These are phyloP conservation scores for Phoxinus dragarum DNA, from an alignment of 2,797 vertebrate genomes.

Conservation along the genomic window DNA sequence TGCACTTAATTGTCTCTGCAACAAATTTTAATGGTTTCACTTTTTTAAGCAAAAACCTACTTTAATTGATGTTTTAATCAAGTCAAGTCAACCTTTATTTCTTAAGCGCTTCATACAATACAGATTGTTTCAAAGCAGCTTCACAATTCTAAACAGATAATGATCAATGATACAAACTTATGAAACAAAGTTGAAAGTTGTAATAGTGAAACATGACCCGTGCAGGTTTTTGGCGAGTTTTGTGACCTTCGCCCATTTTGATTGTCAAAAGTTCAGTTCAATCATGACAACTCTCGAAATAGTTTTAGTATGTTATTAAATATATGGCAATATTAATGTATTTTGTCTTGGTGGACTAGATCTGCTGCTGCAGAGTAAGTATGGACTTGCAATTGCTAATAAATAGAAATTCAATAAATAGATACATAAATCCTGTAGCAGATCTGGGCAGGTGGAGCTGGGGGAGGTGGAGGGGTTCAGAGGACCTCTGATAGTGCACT, in stretches of 20 bases:
- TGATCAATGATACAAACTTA: neutral
- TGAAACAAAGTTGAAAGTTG: neutral
- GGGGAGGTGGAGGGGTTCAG: no score
- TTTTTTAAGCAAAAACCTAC: no score
- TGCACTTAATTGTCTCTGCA: neutral
- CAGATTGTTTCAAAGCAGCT: neutral
- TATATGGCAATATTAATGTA: neutral
- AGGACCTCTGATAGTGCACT: no score
- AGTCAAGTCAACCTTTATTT: neutral
- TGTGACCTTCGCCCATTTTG: neutral
- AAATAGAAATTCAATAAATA: no score
- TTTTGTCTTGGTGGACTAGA: no score
- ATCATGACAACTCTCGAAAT: no score
- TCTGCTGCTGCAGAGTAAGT: no score
- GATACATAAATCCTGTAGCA: no score
- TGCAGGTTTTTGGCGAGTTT: neutral
- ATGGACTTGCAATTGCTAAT: no score
- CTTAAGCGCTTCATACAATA: neutral
- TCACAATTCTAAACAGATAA: neutral
- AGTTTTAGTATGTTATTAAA: no score
- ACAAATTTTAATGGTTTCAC: neutral
- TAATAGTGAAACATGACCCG: neutral
- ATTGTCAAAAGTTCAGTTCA: neutral
- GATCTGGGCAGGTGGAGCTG: no score
- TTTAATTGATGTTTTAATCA: neutral